Conservation (phyloP, 2,113 vertebrate species). For the Cebus imitator region DNA sequence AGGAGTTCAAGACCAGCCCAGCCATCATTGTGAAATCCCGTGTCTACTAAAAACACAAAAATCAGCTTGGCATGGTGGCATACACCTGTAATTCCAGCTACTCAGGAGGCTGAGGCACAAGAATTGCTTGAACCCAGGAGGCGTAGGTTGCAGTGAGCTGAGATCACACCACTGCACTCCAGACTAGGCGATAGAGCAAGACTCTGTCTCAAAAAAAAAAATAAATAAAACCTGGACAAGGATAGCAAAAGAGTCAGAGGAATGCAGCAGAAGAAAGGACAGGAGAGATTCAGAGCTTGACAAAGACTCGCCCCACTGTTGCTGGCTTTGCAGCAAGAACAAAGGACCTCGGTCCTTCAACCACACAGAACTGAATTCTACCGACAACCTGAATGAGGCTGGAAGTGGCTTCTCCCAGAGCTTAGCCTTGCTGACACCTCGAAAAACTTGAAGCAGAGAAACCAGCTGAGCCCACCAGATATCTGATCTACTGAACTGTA, state of each 20-base stretch:
- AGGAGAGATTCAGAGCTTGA: not conserved
- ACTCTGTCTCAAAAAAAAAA: not conserved
- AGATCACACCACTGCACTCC: not conserved
- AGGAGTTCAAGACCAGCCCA: not conserved
- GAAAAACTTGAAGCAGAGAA: constrained; percentile 3
- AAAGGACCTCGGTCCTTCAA: not conserved
- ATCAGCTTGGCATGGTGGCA: not conserved
- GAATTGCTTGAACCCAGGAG: not conserved
- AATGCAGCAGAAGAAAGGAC: not conserved
- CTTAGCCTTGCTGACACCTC: not conserved
- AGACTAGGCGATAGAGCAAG: not conserved
- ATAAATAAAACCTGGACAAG: not conserved
- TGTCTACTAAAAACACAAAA: not conserved
- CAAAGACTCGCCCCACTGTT: not conserved
- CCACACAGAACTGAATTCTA: not conserved
- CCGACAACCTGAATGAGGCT: not conserved
- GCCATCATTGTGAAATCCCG: not conserved
- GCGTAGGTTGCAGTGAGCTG: not conserved
- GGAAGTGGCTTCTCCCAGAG: not conserved
- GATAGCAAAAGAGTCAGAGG: not conserved
- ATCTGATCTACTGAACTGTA: not conserved
- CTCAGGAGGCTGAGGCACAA: not conserved
- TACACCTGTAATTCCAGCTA: not conserved
- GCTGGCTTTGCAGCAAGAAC: constrained; percentile 9
- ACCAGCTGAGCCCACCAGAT: not conserved